Evolutionary conservation across 2,113 vertebrate genomes (phyloP).

Genomic region (Megaleporinus macrocephalus): DNA sequence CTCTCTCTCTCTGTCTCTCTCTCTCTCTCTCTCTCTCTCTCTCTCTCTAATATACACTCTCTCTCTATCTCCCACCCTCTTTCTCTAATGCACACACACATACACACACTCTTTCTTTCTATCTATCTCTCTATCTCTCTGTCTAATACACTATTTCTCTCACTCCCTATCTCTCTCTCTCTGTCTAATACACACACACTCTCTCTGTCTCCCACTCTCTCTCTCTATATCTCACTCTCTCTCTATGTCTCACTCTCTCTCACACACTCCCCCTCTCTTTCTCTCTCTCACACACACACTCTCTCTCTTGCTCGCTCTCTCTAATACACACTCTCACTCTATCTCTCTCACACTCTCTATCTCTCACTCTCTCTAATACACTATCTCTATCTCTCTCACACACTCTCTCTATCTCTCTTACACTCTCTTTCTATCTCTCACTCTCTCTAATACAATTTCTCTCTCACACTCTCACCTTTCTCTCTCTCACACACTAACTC

Average conservation of each 20-base stretch:
- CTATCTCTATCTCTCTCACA: constrained; percentile 12
- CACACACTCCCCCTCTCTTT: constrained; percentile 15
- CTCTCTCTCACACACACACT: constrained; percentile 20
- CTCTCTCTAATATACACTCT: too few relatives aligned
- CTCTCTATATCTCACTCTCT: constrained; percentile 16
- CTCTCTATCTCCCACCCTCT: constrained; percentile 12
- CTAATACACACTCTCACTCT: constrained; percentile 19
- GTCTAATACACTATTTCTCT: too few relatives aligned
- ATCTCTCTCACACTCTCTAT: constrained; percentile 8
- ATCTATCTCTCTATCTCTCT: constrained; percentile 19
- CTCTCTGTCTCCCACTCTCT: constrained; percentile 23
- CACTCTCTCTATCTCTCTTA: too few relatives aligned
- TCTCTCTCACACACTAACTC: too few relatives aligned
- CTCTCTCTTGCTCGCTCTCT: constrained; percentile 16
- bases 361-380: constrained; percentile 27
- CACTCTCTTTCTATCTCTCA: constrained; percentile 20
- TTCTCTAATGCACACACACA: too few relatives aligned
- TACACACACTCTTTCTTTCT: too few relatives aligned
- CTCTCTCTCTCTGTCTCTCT: constrained; percentile 17
- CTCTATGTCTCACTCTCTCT: too few relatives aligned
- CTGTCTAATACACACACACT: too few relatives aligned
- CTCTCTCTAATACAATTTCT: too few relatives aligned
- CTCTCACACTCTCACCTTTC: constrained; percentile 14
- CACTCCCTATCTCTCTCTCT: constrained; percentile 20
- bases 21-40: constrained; percentile 22